Evolutionary conservation across 2,888 invertebrate species (phyloP).

Genomic region (Eretmocerus hayati): DNA sequence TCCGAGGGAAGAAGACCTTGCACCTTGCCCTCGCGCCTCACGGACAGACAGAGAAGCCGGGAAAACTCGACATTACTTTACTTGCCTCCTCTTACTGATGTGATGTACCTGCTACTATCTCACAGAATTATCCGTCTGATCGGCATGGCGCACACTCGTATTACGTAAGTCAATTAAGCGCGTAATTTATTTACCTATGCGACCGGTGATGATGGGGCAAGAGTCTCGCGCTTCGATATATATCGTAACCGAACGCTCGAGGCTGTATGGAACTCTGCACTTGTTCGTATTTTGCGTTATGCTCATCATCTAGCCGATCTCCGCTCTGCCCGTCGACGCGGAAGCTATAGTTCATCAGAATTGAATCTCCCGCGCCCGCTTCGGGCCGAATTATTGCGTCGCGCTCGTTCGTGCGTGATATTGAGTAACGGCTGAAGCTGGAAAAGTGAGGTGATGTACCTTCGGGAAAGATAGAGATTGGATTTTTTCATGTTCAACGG

Average conservation of each 20-base stretch:
- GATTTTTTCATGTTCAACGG: neutral
- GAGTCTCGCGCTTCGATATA: neutral
- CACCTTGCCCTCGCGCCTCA: neutral
- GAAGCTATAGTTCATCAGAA: no score
- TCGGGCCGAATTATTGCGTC: neutral
- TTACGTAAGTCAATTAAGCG: constrained; percentile 17
- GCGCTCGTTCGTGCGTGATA: no score
- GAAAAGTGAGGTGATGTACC: neutral
- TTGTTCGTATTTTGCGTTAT: no score
- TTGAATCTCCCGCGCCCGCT: neutral
- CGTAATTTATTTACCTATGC: constrained; percentile 9
- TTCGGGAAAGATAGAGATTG: neutral
- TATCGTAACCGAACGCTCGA: neutral
- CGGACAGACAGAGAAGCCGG: neutral
- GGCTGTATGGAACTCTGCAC: no score
- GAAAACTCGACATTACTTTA: no score
- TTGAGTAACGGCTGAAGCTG: neutral
- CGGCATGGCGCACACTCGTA: constrained; percentile 3
- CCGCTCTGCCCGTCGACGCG: no score
- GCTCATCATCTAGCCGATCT: no score
- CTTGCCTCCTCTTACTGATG: neutral
- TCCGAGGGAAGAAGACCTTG: constrained; percentile 16
- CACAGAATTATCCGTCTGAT: no score
- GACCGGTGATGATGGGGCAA: no score
- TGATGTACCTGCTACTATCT: neutral